phyloP scores from a whole-genome alignment of 2,113 vertebrate species.

The Poeciliopsis retropinna region DNA sequence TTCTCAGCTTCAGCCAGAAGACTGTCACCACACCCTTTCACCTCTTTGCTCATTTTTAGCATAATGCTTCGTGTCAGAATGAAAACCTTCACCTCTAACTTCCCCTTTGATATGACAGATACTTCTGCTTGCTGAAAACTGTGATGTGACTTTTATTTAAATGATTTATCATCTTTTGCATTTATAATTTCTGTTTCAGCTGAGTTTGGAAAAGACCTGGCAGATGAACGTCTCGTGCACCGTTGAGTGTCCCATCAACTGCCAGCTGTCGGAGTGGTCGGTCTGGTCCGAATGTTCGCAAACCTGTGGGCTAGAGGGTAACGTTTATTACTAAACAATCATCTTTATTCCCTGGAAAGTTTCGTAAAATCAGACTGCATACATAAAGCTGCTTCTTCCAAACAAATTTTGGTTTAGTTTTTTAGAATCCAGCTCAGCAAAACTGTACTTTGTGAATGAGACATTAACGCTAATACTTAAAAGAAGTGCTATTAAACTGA shows the following conservation, averaged over 20 bases:
- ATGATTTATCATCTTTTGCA: background rate
- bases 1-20: constrained; percentile 53
- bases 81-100: constrained; percentile 45
- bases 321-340: constrained; percentile 9
- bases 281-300: constrained; percentile 93
- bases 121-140: background rate
- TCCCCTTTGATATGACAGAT: constrained; percentile 14
- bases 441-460: background rate
- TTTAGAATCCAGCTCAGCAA: background rate
- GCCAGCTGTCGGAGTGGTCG: constrained; percentile 96
- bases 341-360: background rate
- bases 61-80: constrained; percentile 41
- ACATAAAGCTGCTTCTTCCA: background rate
- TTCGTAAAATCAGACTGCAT: background rate
- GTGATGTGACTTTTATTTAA: background rate
- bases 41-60: constrained; percentile 54
- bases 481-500: no score
- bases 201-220: constrained; percentile 92
- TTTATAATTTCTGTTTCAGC: constrained; percentile 69
- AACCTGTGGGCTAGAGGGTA: constrained; percentile 93
- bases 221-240: constrained; percentile 92
- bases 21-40: constrained; percentile 47
- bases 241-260: constrained; percentile 97
- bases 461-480: no score
- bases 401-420: background rate